Base-by-base conservation (phyloP, 2,797 vertebrate species). In the Phrynocephalus guinanensis region DNA sequence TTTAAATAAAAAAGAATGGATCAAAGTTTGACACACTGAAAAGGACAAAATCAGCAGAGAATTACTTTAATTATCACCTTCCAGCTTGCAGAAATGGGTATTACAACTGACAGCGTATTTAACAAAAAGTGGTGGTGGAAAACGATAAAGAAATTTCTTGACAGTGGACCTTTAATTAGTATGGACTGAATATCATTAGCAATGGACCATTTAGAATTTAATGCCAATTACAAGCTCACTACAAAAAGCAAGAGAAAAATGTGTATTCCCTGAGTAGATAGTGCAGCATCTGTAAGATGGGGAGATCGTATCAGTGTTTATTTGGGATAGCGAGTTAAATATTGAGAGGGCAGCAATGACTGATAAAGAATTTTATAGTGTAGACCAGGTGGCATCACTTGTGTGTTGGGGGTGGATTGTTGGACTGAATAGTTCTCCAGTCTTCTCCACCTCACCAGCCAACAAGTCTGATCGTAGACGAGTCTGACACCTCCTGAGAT, bases 21-120 rank as follows among this genome's bases (percentile, higher is more conserved):
- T 94, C 87, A 91, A 90, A 95, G 92, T 95, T 96, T 95, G 95
- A 91, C 92, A 92, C 93, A 95, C 77, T 94, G 94, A 92, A 91
- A 94, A 93, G 92, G 91, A 94, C 90, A 86, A 95, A 95, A 95
- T 94, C 95, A 95, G 91, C 75, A 90, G 95, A 95, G 91, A 94
- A 95, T 94, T 95, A 82, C 84, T 94, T 92, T 96, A 96, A 95
- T 95, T 95, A 95, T 93, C 93, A 95, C 93, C 94, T 94, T 92
- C 91, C 71, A 93, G 93, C 91, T 93, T 78, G 20, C 50, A 73
- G 77, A 86, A 90, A 91, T 83, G 52, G 56, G 67, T 91, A 92
- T 90, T 92, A 79, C 88, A 92, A 80, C 91, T 1, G 1, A 92
- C 92, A 93, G 77, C 72, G 52, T 63, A 60, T 10, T 63, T 44